phyloP scores from a whole-genome alignment of 2,888 invertebrate genomes.

The Hanleya hanleyi region DNA sequence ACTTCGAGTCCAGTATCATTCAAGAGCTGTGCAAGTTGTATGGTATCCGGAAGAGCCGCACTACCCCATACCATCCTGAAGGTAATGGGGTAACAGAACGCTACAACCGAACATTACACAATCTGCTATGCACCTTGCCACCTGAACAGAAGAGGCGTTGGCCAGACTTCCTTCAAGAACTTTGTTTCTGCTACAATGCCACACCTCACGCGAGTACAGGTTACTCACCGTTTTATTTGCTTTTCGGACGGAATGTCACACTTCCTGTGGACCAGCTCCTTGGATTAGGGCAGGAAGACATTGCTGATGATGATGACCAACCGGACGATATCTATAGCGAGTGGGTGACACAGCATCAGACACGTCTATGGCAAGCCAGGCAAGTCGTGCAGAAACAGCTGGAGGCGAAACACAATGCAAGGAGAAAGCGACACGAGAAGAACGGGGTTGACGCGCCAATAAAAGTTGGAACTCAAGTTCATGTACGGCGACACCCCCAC shows the following conservation, averaged over 20 bases:
- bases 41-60: not conserved
- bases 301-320: not conserved
- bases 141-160: constrained; percentile 19
- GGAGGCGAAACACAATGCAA: not conserved
- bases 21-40: not conserved
- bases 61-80: not conserved
- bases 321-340: not conserved
- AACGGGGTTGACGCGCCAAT: not conserved
- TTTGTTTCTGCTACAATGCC: constrained; percentile 6
- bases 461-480: not conserved
- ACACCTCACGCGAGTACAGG: not conserved
- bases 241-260: not conserved
- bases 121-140: constrained; percentile 15
- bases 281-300: not conserved
- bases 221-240: constrained; percentile 8
- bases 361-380: not conserved
- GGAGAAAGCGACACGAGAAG: not conserved
- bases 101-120: constrained; percentile 27
- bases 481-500: not conserved
- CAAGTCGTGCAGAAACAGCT: not conserved
- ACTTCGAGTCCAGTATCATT: not conserved
- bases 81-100: constrained; percentile 21
- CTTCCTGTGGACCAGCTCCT: not conserved
- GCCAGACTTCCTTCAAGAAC: constrained; percentile 15
- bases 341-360: not conserved